Percentiles rank a stretch among this genome's conserved stretches.
These are phyloP conservation scores for Papilio machaon DNA, from an alignment of 1,140 invertebrate species.

Conservation along the genomic window DNA sequence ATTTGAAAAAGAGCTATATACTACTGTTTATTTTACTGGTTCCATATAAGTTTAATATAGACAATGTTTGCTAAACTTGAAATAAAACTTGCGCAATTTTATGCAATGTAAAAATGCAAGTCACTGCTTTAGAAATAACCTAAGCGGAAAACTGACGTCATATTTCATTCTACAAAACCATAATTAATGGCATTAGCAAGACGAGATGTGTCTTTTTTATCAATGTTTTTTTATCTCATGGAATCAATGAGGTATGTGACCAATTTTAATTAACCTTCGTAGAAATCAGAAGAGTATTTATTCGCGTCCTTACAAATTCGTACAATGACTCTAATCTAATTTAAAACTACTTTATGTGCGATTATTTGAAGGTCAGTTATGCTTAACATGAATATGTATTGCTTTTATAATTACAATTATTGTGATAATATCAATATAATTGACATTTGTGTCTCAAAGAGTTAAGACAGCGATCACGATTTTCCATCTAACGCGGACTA, in stretches of 20 bases:
- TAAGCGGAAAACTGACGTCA: slow-evolving; percentile 1
- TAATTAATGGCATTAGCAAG: background rate
- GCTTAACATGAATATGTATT: background rate
- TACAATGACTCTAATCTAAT: slow-evolving; percentile 21
- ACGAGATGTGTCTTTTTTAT: background rate
- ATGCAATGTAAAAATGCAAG: slow-evolving; percentile 3
- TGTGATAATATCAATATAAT: background rate
- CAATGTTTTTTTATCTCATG: background rate
- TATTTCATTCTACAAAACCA: background rate
- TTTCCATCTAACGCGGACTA: too few relatives aligned
- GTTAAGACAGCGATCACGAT: too few relatives aligned
- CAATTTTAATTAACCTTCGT: too few relatives aligned
- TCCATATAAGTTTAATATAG: background rate
- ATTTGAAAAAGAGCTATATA: too few relatives aligned
- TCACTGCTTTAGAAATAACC: background rate
- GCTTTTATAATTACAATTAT: background rate
- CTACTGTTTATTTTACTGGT: too few relatives aligned
- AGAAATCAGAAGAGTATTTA: too few relatives aligned
- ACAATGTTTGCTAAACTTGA: background rate
- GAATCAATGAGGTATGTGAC: background rate
- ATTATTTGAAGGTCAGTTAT: background rate
- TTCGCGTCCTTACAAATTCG: background rate
- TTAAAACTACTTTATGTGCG: background rate
- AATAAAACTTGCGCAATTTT: slow-evolving; percentile 18
- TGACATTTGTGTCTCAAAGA: too few relatives aligned